Evolutionary conservation across 2,797 vertebrate genomes (phyloP).

Genomic region (Notoglanidium macrostoma): DNA sequence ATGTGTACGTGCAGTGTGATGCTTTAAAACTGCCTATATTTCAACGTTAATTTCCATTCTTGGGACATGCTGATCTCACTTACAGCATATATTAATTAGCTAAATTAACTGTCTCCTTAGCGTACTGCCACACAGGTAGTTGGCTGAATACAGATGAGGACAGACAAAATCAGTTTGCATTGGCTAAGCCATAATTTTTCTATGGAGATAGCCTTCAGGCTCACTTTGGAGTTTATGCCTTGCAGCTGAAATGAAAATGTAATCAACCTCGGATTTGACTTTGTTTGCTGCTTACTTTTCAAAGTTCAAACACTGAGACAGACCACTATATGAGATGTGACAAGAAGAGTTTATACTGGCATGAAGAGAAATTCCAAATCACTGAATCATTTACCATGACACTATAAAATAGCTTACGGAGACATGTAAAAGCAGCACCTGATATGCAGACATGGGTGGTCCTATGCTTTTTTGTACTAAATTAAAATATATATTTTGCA

Average conservation of each 20-base stretch:
- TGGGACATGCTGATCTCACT: background rate
- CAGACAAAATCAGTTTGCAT: constrained; percentile 5
- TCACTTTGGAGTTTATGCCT: constrained; percentile 15
- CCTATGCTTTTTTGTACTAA: background rate
- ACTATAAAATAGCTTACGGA: background rate
- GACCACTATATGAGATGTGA: constrained; percentile 1
- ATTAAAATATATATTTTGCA: background rate
- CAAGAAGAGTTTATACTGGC: background rate
- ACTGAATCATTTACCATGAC: background rate
- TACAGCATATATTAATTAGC: background rate
- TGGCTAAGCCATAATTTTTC: background rate
- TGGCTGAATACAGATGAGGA: background rate
- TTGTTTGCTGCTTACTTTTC: background rate
- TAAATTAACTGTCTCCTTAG: background rate
- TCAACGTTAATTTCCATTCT: background rate
- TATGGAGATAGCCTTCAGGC: background rate
- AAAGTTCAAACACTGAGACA: background rate
- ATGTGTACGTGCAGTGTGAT: background rate
- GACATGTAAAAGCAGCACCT: background rate
- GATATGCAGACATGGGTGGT: background rate
- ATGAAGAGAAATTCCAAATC: constrained; percentile 3
- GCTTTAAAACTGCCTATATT: background rate
- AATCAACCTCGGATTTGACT: constrained; percentile 1
- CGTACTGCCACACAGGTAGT: background rate
- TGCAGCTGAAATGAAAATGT: constrained; percentile 1